phyloP scores from a whole-genome alignment of 2,888 invertebrate genomes.

The Rhodophaea formosa region DNA sequence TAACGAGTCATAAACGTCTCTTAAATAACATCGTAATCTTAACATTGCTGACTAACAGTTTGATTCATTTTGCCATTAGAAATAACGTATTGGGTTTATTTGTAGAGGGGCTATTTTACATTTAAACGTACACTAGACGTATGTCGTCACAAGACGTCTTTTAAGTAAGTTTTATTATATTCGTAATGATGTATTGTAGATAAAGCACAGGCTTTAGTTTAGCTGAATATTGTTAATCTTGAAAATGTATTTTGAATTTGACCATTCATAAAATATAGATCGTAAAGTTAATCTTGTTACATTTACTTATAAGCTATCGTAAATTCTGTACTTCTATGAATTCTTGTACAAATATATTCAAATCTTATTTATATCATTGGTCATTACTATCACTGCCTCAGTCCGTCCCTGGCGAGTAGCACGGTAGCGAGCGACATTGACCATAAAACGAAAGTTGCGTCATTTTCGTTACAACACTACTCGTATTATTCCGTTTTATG shows the following conservation, averaged over 20 bases:
- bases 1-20: background rate
- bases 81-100: background rate
- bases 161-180: too few relatives aligned
- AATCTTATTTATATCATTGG: background rate
- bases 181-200: too few relatives aligned
- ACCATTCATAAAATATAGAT: too few relatives aligned
- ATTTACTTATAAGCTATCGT: background rate
- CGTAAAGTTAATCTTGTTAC: background rate
- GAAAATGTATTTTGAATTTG: too few relatives aligned
- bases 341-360: background rate
- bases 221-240: too few relatives aligned
- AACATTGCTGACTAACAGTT: background rate
- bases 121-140: too few relatives aligned
- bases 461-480: conserved; percentile 49
- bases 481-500: conserved; percentile 1
- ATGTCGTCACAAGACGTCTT: too few relatives aligned
- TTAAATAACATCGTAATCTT: background rate
- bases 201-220: too few relatives aligned
- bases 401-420: conserved; percentile 22
- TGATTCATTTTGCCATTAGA: background rate
- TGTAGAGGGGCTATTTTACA: background rate
- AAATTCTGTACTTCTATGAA: background rate
- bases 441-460: conserved; percentile 57
- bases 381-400: conserved; percentile 24
- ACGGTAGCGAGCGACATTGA: conserved; percentile 59